A percentile compares a stretch with the other conserved stretches of the same genome.
Evolutionary conservation across 2,888 invertebrate species (phyloP).

Genomic region (Aphidoletes aphidimyza): DNA sequence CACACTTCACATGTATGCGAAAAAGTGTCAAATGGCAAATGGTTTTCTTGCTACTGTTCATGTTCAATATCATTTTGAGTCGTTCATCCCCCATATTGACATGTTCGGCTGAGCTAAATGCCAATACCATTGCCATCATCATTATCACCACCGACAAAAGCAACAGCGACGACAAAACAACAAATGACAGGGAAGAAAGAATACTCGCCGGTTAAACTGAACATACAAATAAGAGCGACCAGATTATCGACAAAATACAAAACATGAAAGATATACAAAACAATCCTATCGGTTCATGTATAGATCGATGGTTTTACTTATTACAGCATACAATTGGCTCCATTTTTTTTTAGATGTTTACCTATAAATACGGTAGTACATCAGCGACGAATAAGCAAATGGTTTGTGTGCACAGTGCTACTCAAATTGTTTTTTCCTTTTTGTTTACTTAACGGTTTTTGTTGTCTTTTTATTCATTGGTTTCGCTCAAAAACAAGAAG

Average conservation of each 20-base stretch:
- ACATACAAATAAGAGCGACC: constrained; percentile 3
- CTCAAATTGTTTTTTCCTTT: background rate
- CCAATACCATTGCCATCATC: too few relatives aligned
- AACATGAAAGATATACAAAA: background rate
- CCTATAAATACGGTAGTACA: constrained; percentile 27
- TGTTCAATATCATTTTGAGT: constrained; percentile 49
- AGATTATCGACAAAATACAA: constrained; percentile 31
- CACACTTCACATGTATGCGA: background rate
- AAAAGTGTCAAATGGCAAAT: constrained; percentile 50
- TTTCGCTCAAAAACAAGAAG: background rate
- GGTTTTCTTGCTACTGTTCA: background rate
- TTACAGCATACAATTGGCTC: background rate
- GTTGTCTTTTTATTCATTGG: background rate
- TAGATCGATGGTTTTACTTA: constrained; percentile 27
- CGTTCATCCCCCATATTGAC: constrained; percentile 51
- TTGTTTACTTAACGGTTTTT: too few relatives aligned
- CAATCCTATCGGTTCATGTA: background rate
- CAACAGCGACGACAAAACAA: background rate
- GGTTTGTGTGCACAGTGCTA: background rate
- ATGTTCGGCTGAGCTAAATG: constrained; percentile 10
- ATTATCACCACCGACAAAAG: too few relatives aligned
- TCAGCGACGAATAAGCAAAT: constrained; percentile 2
- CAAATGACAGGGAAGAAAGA: background rate
- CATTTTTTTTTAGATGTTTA: constrained; percentile 26
- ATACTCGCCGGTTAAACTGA: too few relatives aligned